A percentile compares a stretch with the other conserved stretches of the same genome.
phyloP scores from a whole-genome alignment of 2,797 vertebrate species.

The Fratercula arctica region DNA sequence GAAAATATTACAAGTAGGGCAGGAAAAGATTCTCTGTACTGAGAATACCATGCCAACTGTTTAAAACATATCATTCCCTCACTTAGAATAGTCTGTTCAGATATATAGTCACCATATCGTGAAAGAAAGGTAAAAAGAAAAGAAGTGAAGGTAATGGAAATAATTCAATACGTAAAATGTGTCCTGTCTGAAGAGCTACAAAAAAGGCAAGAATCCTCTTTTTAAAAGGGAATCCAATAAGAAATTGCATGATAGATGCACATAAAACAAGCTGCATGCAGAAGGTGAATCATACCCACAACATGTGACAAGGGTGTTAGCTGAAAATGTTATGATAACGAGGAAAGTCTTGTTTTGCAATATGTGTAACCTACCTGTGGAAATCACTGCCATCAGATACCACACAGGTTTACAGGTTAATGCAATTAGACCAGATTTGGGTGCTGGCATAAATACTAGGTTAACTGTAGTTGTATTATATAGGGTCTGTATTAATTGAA shows the following conservation, averaged over 20 bases:
- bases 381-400: neutral
- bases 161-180: neutral
- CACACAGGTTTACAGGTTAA: neutral
- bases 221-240: neutral
- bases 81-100: neutral
- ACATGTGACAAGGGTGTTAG: neutral
- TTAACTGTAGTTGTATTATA: neutral
- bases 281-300: neutral
- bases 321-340: accelerated
- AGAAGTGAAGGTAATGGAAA: neutral
- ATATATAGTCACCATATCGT: neutral
- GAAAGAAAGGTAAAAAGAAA: neutral
- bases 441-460: neutral
- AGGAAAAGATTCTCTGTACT: neutral
- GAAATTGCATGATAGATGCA: neutral
- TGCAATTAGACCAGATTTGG: neutral
- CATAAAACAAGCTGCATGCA: neutral
- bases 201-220: neutral
- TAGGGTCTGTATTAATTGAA: neutral
- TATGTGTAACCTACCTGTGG: neutral
- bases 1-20: neutral
- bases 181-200: neutral
- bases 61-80: neutral
- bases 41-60: neutral
- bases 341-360: neutral